These are phyloP conservation scores for Zelleria hepariella DNA, from an alignment of 2,888 invertebrate genomes.

Conservation along the genomic window DNA sequence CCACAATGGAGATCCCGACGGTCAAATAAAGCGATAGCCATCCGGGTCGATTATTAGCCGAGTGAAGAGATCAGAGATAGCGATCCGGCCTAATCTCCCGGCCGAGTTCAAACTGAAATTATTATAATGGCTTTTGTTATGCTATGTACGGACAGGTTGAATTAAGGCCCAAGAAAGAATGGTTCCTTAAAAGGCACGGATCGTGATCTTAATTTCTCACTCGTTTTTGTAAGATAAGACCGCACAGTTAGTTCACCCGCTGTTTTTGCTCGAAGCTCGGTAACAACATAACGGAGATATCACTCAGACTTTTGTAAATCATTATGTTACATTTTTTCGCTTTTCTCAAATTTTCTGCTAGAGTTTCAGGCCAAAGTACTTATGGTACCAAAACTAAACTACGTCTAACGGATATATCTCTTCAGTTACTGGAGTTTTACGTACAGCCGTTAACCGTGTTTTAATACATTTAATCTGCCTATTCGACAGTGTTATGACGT, in stretches of 20 bases:
- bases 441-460: too few relatives aligned
- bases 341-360: too few relatives aligned
- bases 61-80: slow-evolving; percentile 54
- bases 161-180: slow-evolving; percentile 3
- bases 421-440: too few relatives aligned
- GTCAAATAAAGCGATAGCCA: slow-evolving; percentile 34
- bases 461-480: too few relatives aligned
- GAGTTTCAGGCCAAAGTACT: too few relatives aligned
- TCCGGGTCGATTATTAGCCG: slow-evolving; percentile 55
- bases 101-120: slow-evolving; percentile 28
- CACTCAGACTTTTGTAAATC: too few relatives aligned
- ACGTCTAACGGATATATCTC: too few relatives aligned
- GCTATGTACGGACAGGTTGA: slow-evolving; percentile 4
- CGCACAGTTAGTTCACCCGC: background rate
- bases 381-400: too few relatives aligned
- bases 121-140: slow-evolving; percentile 5
- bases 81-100: slow-evolving; percentile 42
- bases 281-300: too few relatives aligned
- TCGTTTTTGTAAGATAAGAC: background rate
- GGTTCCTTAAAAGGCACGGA: background rate
- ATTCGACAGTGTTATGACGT: too few relatives aligned
- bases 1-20: slow-evolving; percentile 39
- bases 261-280: background rate
- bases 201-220: slow-evolving; percentile 5
- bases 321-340: too few relatives aligned